Conservation (phyloP, 1,140 invertebrate genomes). For the Achatina immaculata region DNA sequence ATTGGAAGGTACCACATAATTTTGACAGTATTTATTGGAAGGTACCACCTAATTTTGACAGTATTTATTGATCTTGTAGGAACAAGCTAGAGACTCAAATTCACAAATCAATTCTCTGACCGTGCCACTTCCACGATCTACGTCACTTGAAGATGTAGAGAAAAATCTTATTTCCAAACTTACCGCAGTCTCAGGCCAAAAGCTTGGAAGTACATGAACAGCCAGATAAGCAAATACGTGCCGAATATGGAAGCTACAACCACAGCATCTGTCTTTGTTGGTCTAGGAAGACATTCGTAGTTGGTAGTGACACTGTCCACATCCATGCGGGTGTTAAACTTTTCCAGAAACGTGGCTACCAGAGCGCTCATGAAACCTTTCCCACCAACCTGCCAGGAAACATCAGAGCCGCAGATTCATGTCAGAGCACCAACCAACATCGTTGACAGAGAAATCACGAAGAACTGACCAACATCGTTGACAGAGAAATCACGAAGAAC, state of each 20-base stretch:
- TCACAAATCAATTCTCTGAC: no score
- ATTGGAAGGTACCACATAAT: no score
- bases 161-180: no score
- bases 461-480: no score
- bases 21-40: no score
- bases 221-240: constrained; percentile 46
- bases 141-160: no score
- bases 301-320: constrained; percentile 58
- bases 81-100: no score
- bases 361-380: constrained; percentile 59
- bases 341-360: constrained; percentile 52
- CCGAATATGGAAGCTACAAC: constrained; percentile 44
- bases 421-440: not conserved
- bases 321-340: constrained; percentile 52
- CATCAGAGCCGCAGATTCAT: not conserved
- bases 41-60: no score
- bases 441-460: no score
- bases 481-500: no score
- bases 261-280: constrained; percentile 26
- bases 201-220: constrained; percentile 52
- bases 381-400: constrained; percentile 40
- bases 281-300: constrained; percentile 53
- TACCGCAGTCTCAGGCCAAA: constrained; percentile 57
- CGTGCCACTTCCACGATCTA: no score
- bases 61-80: no score